phyloP scores from a whole-genome alignment of 2,888 invertebrate species.

The Halictus quadricinctus region DNA sequence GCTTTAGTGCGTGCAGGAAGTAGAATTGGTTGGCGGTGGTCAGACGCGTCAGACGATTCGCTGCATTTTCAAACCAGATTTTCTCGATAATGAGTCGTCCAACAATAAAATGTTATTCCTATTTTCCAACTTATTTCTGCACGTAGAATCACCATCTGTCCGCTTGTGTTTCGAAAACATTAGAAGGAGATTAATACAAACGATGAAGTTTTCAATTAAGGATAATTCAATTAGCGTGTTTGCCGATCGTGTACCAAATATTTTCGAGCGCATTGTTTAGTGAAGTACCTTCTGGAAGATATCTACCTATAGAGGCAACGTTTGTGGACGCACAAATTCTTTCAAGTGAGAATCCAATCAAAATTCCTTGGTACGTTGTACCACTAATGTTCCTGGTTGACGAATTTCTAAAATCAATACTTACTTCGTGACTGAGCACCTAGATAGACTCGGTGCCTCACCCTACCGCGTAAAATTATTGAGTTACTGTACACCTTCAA shows the following conservation, averaged over 20 bases:
- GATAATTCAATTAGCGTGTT: not conserved
- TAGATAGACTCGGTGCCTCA: not conserved
- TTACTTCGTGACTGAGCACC: conserved; percentile 24
- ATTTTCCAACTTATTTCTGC: too few species aligned
- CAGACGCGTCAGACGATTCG: too few species aligned
- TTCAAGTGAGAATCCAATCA: not conserved
- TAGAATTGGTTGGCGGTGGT: too few species aligned
- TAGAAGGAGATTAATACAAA: not conserved
- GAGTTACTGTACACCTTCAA: not conserved
- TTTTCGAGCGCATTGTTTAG: not conserved
- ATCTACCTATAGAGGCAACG: not conserved
- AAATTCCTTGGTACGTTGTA: conserved; percentile 5
- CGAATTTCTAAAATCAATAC: conserved; percentile 44
- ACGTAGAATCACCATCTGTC: too few species aligned
- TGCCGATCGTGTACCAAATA: not conserved
- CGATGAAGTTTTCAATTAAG: not conserved
- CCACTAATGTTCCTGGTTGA: conserved; percentile 5
- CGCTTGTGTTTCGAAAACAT: too few species aligned
- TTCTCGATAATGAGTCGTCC: too few species aligned
- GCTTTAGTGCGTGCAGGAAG: too few species aligned
- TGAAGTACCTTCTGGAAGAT: not conserved
- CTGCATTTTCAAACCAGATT: too few species aligned
- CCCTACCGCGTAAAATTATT: not conserved
- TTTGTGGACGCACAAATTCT: not conserved
- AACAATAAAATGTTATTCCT: too few species aligned